Conservation (phyloP, 2,113 vertebrate species). For the Riparia riparia region DNA sequence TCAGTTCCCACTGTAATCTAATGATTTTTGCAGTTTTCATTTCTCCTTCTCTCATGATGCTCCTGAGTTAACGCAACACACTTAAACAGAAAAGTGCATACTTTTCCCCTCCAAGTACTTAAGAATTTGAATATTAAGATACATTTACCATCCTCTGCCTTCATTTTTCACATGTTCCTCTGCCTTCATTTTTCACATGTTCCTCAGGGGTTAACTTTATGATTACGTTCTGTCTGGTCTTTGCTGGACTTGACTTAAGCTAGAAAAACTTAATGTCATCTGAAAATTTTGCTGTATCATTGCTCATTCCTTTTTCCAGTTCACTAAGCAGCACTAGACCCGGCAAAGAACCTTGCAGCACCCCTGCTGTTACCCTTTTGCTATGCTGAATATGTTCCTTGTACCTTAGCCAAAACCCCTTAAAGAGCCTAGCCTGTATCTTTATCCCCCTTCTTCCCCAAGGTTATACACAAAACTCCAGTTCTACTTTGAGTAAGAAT, state of each 20-base stretch:
- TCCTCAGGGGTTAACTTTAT: neutral
- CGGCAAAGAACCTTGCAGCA: constrained; percentile 6
- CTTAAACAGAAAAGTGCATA: neutral
- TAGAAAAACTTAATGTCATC: neutral
- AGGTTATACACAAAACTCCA: neutral
- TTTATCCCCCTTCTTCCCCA: neutral
- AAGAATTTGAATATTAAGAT: neutral
- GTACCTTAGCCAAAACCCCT: neutral
- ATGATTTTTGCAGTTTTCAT: neutral
- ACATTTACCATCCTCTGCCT: neutral
- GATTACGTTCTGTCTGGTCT: neutral
- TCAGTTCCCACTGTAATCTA: neutral
- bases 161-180: neutral
- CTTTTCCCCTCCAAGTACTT: neutral
- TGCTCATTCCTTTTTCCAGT: neutral
- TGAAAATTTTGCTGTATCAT: constrained; percentile 64
- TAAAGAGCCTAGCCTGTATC: neutral
- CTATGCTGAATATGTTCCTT: neutral
- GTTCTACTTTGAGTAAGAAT: neutral
- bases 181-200: neutral
- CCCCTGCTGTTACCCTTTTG: constrained; percentile 13
- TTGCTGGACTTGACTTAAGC: neutral
- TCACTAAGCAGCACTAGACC: constrained; percentile 41
- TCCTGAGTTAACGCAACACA: rapidly evolving
- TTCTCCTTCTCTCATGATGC: neutral